phyloP scores from a whole-genome alignment of 2,797 vertebrate species.

The Atherinosoma microstoma region DNA sequence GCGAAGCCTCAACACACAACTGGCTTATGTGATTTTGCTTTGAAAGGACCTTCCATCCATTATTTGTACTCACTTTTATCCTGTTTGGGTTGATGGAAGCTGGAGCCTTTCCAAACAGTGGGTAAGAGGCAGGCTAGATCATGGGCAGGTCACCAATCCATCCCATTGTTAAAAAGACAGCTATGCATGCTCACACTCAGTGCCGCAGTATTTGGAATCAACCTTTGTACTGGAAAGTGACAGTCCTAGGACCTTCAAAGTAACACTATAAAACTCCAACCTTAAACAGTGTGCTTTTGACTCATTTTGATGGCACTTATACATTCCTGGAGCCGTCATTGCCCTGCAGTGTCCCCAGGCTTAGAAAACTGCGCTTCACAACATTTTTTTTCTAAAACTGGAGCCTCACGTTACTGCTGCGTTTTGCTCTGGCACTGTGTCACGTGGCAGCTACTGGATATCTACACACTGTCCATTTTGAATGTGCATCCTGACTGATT shows the following conservation, averaged over 20 bases:
- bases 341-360: no score
- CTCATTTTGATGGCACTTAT: no score
- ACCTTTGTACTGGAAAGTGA: background rate
- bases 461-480: no score
- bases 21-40: slow-evolving; percentile 7
- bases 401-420: no score
- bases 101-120: background rate
- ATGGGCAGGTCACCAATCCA: background rate
- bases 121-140: background rate
- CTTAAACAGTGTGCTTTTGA: no score
- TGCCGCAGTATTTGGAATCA: background rate
- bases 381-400: no score
- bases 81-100: background rate
- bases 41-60: background rate
- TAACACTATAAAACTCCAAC: no score
- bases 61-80: background rate
- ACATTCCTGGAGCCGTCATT: no score
- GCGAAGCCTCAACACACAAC: background rate
- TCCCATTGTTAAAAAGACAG: background rate
- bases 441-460: no score
- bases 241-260: background rate
- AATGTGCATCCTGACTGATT: no score
- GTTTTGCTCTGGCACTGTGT: no score
- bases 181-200: background rate
- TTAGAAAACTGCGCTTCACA: no score